Conservation (phyloP, 2,888 invertebrate genomes). For the Troides oblongomaculatus region DNA sequence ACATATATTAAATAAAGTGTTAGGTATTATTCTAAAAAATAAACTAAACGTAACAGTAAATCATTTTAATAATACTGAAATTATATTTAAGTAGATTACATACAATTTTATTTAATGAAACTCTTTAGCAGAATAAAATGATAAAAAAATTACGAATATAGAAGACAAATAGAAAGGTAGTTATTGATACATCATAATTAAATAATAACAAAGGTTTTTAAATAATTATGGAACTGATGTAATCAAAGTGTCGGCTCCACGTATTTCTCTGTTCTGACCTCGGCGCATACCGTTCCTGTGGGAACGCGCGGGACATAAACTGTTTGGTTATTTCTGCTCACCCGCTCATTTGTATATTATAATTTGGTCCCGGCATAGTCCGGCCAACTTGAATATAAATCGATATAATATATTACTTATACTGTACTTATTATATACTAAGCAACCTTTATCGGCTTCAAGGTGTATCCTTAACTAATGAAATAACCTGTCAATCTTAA, state of each 20-base stretch:
- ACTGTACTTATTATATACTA: constrained; percentile 41
- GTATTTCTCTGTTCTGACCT: constrained; percentile 41
- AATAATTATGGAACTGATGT: neutral
- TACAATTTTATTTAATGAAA: too few species aligned
- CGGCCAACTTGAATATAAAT: constrained; percentile 54
- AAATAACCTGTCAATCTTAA: too few species aligned
- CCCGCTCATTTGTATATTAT: constrained; percentile 78
- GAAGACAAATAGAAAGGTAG: too few species aligned
- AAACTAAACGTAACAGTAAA: too few species aligned
- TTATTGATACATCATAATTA: too few species aligned
- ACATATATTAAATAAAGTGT: too few species aligned
- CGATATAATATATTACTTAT: constrained; percentile 47
- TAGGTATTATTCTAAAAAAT: too few species aligned
- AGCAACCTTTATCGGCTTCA: constrained; percentile 8
- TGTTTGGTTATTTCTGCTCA: constrained; percentile 78
- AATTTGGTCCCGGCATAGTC: constrained; percentile 63
- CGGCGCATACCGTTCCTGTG: constrained; percentile 78
- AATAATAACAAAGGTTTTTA: too few species aligned
- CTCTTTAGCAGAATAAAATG: too few species aligned
- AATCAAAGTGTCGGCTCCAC: constrained; percentile 43
- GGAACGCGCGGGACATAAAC: constrained; percentile 77
- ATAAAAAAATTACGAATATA: too few species aligned
- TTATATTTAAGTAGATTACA: too few species aligned
- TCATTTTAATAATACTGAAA: too few species aligned
- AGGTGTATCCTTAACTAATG: neutral